Percentiles rank a stretch among this genome's conserved stretches.
phyloP scores from a whole-genome alignment of 2,113 vertebrate genomes.

The Genyomyrus donnyi region DNA sequence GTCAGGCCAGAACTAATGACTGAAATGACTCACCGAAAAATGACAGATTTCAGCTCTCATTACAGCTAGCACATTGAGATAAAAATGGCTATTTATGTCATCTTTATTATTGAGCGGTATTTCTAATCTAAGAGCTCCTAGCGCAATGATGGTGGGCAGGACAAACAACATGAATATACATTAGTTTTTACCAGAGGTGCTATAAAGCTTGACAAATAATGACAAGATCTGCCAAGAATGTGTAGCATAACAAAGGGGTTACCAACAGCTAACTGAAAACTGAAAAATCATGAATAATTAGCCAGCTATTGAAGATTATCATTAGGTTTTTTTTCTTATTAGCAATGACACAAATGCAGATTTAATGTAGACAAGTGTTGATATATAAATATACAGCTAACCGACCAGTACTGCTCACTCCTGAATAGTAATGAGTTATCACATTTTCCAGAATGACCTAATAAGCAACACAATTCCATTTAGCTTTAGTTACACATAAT shows the following conservation, averaged over 20 bases:
- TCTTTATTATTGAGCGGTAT: neutral
- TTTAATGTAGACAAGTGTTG: neutral
- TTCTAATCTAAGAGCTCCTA: neutral
- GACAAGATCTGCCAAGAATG: neutral
- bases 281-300: neutral
- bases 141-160: neutral
- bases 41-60: neutral
- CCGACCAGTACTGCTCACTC: neutral
- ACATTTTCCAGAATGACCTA: neutral
- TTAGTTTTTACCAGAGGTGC: neutral
- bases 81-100: neutral
- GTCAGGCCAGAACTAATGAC: neutral
- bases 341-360: neutral
- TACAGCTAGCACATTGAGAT: neutral
- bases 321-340: neutral
- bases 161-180: neutral
- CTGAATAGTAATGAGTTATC: conserved; percentile 5
- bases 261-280: neutral
- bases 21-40: neutral
- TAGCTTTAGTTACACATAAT: conserved; percentile 1
- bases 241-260: neutral
- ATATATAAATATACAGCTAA: neutral
- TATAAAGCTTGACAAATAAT: neutral
- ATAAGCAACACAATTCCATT: neutral
- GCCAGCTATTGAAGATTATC: neutral